Evolutionary conservation across 2,888 invertebrate species (phyloP).

Genomic region (Hypena proboscidalis): DNA sequence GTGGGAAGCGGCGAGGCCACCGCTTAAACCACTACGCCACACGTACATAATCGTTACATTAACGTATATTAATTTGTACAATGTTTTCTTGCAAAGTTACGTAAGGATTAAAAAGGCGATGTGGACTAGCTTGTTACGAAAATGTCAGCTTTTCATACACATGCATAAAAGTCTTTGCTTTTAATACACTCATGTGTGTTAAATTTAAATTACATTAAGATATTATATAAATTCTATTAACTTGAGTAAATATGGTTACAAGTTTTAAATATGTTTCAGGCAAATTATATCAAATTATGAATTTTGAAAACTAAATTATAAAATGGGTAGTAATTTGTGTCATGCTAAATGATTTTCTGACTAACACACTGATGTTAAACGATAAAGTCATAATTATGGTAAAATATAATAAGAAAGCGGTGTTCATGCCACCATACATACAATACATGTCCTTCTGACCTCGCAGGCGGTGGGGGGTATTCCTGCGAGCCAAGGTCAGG

Average conservation of each 20-base stretch:
- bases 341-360: conserved; percentile 23
- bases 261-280: conserved; percentile 26
- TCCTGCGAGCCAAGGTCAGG: conserved; percentile 93
- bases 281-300: conserved; percentile 59
- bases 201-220: too few relatives aligned
- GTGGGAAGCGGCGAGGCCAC: too few relatives aligned
- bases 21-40: too few relatives aligned
- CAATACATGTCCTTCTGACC: conserved; percentile 92
- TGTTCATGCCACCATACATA: conserved; percentile 86
- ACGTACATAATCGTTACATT: too few relatives aligned
- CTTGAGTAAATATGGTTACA: neutral
- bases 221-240: too few relatives aligned
- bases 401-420: conserved; percentile 64
- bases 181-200: too few relatives aligned
- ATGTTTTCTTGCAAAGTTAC: too few relatives aligned
- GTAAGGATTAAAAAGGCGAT: conserved; percentile 31
- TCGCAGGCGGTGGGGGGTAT: conserved; percentile 92
- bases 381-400: too few relatives aligned
- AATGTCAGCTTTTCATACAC: too few relatives aligned
- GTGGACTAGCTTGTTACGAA: too few relatives aligned
- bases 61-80: too few relatives aligned
- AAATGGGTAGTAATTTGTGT: conserved; percentile 19
- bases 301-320: conserved; percentile 44
- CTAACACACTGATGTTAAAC: conserved; percentile 6
- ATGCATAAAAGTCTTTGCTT: too few relatives aligned